Evolutionary conservation across 2,888 invertebrate species (phyloP), one percentile per base, ranked within the genome.

Genomic region (Parnassius glacialis): DNA sequence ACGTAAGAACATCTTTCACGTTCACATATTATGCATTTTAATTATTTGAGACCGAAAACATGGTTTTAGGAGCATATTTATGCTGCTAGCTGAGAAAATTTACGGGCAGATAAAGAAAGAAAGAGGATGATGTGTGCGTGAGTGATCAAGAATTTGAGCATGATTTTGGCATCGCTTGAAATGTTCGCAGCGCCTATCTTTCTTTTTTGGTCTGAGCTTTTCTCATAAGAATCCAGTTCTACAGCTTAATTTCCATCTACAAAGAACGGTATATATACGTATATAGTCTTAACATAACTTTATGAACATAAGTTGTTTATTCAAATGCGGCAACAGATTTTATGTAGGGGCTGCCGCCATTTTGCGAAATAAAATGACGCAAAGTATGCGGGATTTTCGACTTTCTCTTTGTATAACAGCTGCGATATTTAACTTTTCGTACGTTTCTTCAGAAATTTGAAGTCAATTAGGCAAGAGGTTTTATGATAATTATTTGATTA

Each of bases 301-400:
- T 45, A 44, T 34, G 25, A 61, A 52, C 45, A 52, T 34, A 50
- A 44, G 51, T 61, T 51, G 55, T 56, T 56, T 61, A 54, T 61
- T 61, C 51, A 55, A 61, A 61, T 45, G 44, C 16, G 34, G 55
- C 51, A 51, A 61, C 61, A 61, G 51, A 61, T 61, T 55, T 61
- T 43, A 52, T 45, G 11, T n/a, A 42, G 51, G 43, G 45, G 44
- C 55, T 51, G 50, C 52, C 45, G 61, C 55, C 55, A 56, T 41
- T 50, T 34, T 11, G 16, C 9, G 41, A 51, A 51, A 56, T 50
- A 56, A 55, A 61, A 51, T 51, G 53, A 45, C 43, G 44, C 25
- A 9, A 61, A 34, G 56, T 44, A 61, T 41, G 34, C 56, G 25
- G 13, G 10, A 13, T 55, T 55, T 55, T 34, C 45, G 25, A 9